Base-by-base conservation (phyloP, 2,797 vertebrate genomes). In the Dermochelys coriacea region DNA sequence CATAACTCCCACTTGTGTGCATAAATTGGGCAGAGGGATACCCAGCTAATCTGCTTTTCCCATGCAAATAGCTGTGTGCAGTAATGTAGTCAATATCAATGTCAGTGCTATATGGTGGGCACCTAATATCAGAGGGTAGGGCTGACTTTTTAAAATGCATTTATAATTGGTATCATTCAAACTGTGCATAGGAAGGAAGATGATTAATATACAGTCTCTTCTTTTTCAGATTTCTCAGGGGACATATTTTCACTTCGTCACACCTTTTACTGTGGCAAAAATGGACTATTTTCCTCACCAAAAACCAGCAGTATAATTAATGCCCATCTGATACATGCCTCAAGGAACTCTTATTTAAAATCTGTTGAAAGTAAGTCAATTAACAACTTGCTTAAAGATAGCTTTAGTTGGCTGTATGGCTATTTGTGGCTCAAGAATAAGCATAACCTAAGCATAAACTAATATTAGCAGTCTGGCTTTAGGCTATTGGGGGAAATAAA, bases 201-300 rank as follows among this genome's bases (percentile, higher is more conserved):
- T 77, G 18, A 84, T 94, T 96, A 93, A 95, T 91, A 84, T 25
- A 16, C 6, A 31, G 51, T 71, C 2, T 45, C 29, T 34, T 96
- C 83, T 82, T 71, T 95, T 92, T 29, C 96, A 98, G 98, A 93
- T 93, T 96, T 97, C 97, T 97, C 97, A 97, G 96, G 95, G 95
- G 90, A 96, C 89, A 91, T 95, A 88, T 85, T 94, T 95, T 95
- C 94, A 87, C 41, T 87, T 97, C 92, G 95, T 96, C 95, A 88
- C 94, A 97, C 85, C 91, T 94, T 95, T 92, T 89, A 93, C 96
- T 94, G 96, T 95, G 92, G 94, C 91, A 93, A 94, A 95, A 93
- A 97, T 97, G 98, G 97, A 95, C 91, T 96, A 8, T 90, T 93
- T 93, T 94, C 94, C 71, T 91, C 94, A 93, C 94, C 96, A 94